Evolutionary conservation across 2,113 vertebrate species (phyloP).

Genomic region (Globicephala melas): DNA sequence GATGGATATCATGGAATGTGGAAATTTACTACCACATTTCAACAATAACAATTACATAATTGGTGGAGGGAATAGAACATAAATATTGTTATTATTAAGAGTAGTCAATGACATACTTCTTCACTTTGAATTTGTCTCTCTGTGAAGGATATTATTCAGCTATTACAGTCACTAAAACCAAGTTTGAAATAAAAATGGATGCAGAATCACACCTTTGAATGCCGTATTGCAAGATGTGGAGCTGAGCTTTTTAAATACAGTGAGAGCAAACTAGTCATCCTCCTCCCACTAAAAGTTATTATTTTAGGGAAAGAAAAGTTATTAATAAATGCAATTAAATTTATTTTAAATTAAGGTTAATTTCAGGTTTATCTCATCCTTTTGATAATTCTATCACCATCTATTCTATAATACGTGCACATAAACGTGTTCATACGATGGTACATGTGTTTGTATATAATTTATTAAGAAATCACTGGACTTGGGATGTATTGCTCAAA

Average conservation of each 20-base stretch:
- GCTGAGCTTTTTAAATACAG: background rate
- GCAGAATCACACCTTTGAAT: background rate
- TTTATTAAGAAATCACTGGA: background rate
- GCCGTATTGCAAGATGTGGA: background rate
- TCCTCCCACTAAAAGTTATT: background rate
- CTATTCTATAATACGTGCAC: background rate
- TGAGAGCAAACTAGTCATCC: background rate
- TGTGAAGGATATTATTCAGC: background rate
- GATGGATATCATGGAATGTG: background rate
- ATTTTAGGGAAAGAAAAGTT: background rate
- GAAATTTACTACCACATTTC: constrained; percentile 52
- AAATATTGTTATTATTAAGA: background rate
- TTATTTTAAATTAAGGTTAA: background rate
- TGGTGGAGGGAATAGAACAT: background rate
- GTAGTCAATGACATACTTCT: background rate
- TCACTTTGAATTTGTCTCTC: background rate
- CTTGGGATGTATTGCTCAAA: background rate
- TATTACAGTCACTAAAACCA: background rate
- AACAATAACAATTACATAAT: background rate
- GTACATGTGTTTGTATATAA: background rate
- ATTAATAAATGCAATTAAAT: background rate
- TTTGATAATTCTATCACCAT: background rate
- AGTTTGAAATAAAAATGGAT: constrained; percentile 9
- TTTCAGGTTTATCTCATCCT: background rate
- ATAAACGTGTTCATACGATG: background rate